Conservation (phyloP, 2,888 invertebrate genomes). For the Antheraea yamamai region DNA sequence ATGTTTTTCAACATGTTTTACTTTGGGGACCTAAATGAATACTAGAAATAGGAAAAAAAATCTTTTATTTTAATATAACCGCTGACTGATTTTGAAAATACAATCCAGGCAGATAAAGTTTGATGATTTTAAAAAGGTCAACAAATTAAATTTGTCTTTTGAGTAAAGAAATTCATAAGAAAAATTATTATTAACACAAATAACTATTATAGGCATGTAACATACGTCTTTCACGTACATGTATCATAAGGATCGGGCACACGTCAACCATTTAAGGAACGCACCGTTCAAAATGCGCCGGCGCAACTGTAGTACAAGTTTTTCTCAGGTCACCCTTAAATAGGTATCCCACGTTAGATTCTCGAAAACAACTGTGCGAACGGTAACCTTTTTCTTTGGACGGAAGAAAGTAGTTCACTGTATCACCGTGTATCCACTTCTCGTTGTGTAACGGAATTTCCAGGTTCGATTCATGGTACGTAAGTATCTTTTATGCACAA, state of each 20-base stretch:
- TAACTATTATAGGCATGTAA: neutral
- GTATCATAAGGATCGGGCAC: constrained; percentile 32
- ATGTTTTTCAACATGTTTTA: too few species aligned
- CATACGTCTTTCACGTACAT: neutral
- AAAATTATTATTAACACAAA: neutral
- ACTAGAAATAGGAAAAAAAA: too few species aligned
- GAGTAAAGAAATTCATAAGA: neutral
- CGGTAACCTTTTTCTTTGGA: constrained; percentile 10
- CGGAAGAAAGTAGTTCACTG: constrained; percentile 6
- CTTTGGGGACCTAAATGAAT: too few species aligned
- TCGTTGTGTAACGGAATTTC: neutral
- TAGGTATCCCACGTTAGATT: constrained; percentile 35
- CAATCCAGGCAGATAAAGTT: too few species aligned
- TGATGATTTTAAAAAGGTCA: neutral
- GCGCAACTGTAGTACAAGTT: constrained; percentile 31
- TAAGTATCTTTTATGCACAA: neutral
- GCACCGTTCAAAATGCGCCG: constrained; percentile 32
- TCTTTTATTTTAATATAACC: too few species aligned
- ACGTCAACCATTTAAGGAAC: constrained; percentile 32
- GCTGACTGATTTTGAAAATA: too few species aligned
- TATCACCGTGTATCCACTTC: neutral
- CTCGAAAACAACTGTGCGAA: constrained; percentile 45
- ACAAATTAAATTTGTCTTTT: neutral
- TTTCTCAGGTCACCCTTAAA: constrained; percentile 41
- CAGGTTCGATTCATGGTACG: neutral